These are phyloP conservation scores for Hemichromis elongatus DNA, from an alignment of 2,113 vertebrate species.

Conservation along the genomic window DNA sequence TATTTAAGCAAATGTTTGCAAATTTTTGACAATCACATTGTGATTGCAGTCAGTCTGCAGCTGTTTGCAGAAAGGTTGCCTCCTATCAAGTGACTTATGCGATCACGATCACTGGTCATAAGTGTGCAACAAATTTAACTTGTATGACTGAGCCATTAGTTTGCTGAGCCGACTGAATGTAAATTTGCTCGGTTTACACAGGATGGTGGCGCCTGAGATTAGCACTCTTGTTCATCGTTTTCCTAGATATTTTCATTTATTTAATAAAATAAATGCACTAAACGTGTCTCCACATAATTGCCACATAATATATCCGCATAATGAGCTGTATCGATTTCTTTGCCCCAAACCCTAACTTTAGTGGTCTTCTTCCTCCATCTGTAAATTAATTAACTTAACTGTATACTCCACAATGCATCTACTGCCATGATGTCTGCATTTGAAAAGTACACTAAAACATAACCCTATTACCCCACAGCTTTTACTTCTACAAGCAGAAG, in stretches of 20 bases:
- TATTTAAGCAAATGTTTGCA: background rate
- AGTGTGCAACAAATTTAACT: background rate
- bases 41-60: background rate
- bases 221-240: background rate
- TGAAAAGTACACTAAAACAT: background rate
- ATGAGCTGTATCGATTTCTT: background rate
- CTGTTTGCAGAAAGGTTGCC: background rate
- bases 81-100: background rate
- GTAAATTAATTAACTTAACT: background rate
- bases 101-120: rapidly evolving
- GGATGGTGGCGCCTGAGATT: background rate
- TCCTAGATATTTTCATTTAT: background rate
- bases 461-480: background rate
- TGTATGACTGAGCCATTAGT: background rate
- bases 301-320: background rate
- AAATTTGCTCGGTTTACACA: background rate
- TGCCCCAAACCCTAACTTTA: background rate
- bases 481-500: background rate
- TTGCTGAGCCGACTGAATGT: background rate
- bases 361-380: background rate
- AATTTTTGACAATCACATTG: background rate
- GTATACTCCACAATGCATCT: background rate
- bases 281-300: rapidly evolving
- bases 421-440: background rate
- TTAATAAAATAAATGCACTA: background rate